phyloP scores from a whole-genome alignment of 1,140 invertebrate genomes.

The Caerostris darwini region DNA sequence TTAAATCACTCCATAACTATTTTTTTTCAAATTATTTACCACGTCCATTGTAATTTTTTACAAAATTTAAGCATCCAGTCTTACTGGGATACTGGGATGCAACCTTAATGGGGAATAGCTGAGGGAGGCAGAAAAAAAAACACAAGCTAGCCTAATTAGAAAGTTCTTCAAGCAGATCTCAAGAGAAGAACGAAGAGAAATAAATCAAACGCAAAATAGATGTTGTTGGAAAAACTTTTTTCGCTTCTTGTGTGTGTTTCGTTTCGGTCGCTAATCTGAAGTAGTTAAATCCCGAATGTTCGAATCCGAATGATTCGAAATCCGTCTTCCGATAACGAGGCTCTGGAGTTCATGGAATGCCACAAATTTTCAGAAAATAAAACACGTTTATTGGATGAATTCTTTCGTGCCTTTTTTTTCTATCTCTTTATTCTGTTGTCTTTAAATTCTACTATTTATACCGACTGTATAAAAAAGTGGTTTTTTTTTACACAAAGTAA shows the following conservation, averaged over 20 bases:
- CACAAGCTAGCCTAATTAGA: not conserved
- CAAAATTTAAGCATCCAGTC: no score
- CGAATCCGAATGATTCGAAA: not conserved
- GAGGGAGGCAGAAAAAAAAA: not conserved
- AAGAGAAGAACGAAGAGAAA: not conserved
- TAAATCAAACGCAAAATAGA: slow-evolving; percentile 8
- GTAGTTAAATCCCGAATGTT: not conserved
- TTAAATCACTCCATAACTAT: no score
- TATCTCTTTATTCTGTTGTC: not conserved
- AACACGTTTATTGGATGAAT: not conserved
- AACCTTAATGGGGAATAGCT: slow-evolving; percentile 17
- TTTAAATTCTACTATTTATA: not conserved
- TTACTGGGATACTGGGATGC: not conserved
- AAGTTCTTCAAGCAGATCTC: not conserved
- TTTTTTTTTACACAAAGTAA: not conserved
- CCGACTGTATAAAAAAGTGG: not conserved
- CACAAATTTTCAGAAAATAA: not conserved
- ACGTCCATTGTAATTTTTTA: no score
- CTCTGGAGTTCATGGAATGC: not conserved
- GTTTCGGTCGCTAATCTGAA: not conserved
- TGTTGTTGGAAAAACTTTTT: not conserved
- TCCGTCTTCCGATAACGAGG: not conserved
- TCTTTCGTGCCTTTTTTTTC: not conserved
- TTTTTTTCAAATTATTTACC: no score
- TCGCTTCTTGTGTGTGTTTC: not conserved